Percentiles rank a stretch among this genome's conserved stretches.
Conservation (phyloP, 2,113 vertebrate genomes). For the Rhea pennata region DNA sequence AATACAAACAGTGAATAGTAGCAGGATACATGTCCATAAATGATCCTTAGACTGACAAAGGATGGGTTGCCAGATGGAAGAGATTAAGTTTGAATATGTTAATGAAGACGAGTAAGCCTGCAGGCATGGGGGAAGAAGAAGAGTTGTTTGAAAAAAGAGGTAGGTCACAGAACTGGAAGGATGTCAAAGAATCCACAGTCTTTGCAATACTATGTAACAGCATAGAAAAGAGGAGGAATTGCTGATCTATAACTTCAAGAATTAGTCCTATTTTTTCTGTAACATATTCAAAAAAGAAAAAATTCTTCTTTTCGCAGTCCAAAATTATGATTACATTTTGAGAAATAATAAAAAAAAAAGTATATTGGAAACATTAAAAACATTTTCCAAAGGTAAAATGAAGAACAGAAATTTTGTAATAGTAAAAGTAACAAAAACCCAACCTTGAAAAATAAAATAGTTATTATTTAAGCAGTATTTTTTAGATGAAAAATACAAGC, state of each 20-base stretch:
- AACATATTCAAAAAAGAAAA: neutral
- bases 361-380: neutral
- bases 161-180: constrained; percentile 24
- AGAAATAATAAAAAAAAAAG: neutral
- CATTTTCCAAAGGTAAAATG: neutral
- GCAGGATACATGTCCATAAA: constrained; percentile 26
- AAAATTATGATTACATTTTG: neutral
- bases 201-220: constrained; percentile 1
- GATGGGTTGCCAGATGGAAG: constrained; percentile 51
- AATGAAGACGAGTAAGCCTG: constrained; percentile 49
- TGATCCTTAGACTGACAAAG: constrained; percentile 7
- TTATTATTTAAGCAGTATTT: neutral
- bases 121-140: constrained; percentile 25
- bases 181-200: neutral
- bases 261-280: neutral
- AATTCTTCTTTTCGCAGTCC: neutral
- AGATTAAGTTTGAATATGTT: constrained; percentile 58
- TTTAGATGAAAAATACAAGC: neutral
- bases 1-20: neutral
- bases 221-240: neutral
- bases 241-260: neutral
- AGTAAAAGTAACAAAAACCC: neutral
- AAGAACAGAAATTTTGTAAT: neutral
- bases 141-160: constrained; percentile 21
- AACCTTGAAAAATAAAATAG: neutral